Base-by-base conservation (phyloP, 2,797 vertebrate genomes). In the Anguilla pacifica region DNA sequence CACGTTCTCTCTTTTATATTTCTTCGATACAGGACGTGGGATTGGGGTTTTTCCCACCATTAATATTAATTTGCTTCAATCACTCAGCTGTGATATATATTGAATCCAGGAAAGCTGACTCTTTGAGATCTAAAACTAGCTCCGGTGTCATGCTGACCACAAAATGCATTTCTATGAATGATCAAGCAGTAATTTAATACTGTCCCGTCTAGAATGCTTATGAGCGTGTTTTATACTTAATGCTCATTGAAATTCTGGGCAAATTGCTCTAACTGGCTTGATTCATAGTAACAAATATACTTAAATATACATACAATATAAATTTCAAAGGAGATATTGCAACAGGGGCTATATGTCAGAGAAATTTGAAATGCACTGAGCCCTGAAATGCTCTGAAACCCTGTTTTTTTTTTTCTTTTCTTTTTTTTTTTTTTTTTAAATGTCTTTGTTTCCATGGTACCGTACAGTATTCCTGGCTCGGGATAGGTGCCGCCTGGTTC, bases 61-160 rank as follows among this genome's bases (percentile, higher is more conserved):
- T 70, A 39, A 77, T 43, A 77, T 35, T 39, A 31, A 77, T 39
- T 77, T 0, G 1, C 11, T 77, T 35, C 28, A 77, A 0, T 77
- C 72, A 0, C 35, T 35, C 72, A 43, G 72, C 72, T 35, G 28
- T 11, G 70, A 72, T 67, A n/a, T 9, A 67, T 72, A 35, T 35
- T 35, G 13, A 77, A 77, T 86, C 55, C 81, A 72, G 61, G 59
- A 72, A 64, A 82, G 46, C 11, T 46, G 46, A 6, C 85, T 19
- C 77, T 53, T 28, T 87, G 51, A 83, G 25, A 51, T 55, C 46
- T 53, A 83, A 17, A 89, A 39, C 74, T 83, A 85, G 3, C 64
- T 10, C 28, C 19, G 2, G 28, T 70, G 2, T 70, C 25, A 28
- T 10, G 10, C 67, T 10, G 1, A 70, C 67, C 67, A 28, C 25